These are phyloP conservation scores for Triplophysa siluroides DNA, from an alignment of 2,113 vertebrate genomes.

Conservation along the genomic window DNA sequence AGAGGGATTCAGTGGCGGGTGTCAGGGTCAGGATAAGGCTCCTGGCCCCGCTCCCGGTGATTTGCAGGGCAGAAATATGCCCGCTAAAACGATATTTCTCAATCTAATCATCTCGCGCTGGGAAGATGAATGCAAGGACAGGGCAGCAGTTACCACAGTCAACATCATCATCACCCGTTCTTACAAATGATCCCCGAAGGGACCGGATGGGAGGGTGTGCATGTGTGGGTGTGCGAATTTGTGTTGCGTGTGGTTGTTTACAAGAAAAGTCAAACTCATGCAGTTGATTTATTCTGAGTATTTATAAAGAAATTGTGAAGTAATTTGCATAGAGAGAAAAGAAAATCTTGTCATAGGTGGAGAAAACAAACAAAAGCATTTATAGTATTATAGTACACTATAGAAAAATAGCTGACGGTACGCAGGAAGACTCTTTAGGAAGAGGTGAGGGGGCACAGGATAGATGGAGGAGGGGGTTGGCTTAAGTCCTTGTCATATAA, in stretches of 20 bases:
- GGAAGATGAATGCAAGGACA: slow-evolving; percentile 74
- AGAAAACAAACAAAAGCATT: not conserved
- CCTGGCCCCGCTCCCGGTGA: slow-evolving; percentile 26
- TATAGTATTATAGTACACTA: not conserved
- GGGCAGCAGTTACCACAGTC: slow-evolving; percentile 62
- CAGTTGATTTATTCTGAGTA: not conserved
- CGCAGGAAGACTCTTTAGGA: slow-evolving; percentile 7
- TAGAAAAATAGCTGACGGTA: not conserved
- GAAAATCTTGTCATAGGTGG: too few species aligned
- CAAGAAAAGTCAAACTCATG: slow-evolving; percentile 10
- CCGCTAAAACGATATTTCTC: slow-evolving; percentile 61
- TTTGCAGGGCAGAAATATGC: slow-evolving; percentile 54
- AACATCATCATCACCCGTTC: slow-evolving; percentile 58
- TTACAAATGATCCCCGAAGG: slow-evolving; percentile 57
- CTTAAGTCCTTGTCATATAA: slow-evolving; percentile 71
- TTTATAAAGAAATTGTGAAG: slow-evolving; percentile 2
- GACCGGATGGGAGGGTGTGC: not conserved
- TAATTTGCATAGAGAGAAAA: not conserved
- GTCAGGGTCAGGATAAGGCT: slow-evolving; percentile 60
- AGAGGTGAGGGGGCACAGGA: slow-evolving; percentile 52
- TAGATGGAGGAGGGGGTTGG: slow-evolving; percentile 56
- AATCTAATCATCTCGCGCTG: slow-evolving; percentile 67
- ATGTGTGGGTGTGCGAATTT: too few species aligned
- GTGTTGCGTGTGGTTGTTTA: slow-evolving; percentile 12
- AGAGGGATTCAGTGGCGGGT: slow-evolving; percentile 62